Base-by-base conservation (phyloP, 2,888 invertebrate species). In the Dryocosmus kuriphilus region DNA sequence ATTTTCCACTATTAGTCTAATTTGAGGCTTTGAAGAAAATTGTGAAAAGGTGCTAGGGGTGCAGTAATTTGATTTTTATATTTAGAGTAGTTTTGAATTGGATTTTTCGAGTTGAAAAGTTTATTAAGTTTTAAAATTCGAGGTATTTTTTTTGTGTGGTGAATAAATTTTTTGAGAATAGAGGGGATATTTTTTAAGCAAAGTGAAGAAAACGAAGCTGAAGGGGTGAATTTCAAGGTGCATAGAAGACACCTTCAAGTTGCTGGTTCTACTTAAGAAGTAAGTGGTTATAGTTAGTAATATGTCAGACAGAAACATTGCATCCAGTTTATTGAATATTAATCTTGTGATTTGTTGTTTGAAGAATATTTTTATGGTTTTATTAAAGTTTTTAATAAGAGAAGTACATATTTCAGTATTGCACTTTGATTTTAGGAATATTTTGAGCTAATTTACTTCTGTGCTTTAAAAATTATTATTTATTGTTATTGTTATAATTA, bases 261-360 rank as follows among this genome's bases (percentile, higher is more conserved):
- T 38, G 14, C 65, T 65, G 14, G 65, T 24, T 35, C 14, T 24
- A 22, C 24, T 32, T 19, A 65, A 65, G 22, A 65, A 38, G 38
- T 65, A 65, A 65, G 65, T 65, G 19, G 65, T 65, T n/a, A 14
- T 9, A 24, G 38, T 38, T 38, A 24, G 35, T 38, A 16, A 22
- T 65, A 14, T 22, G 65, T 65, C 65, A 65, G 65, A 65, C 65
- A 16, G 1, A 9, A 22, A 24, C 11, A 14, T 24, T 1, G 2
- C 3, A 11, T 55, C 19, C 8, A 51, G 6, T 51, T 51, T 41
- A 9, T 35, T 8, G 4, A 35, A n/a, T n/a, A 8, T 35, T 35
- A 35, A 35, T 35, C 9, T 9, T 35, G 35, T 35, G 35, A n/a
- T 35, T 35, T 35, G 4, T 32, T 3, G 32, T 32, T 3, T 32